Conservation (phyloP, 2,113 vertebrate genomes). For the Campylomormyrus numenius region DNA sequence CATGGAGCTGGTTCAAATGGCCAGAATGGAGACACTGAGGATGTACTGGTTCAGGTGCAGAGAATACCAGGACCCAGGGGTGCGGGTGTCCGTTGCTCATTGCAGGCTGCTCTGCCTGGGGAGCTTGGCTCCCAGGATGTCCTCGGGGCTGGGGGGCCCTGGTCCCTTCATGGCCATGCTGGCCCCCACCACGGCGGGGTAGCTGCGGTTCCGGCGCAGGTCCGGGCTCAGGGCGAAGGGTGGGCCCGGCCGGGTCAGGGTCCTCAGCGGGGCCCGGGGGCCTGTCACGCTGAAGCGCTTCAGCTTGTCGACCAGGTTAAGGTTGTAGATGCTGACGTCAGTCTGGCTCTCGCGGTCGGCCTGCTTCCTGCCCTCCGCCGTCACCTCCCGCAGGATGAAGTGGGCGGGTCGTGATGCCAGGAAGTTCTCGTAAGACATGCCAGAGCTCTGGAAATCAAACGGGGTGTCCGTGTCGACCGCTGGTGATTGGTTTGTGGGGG, state of each 20-base stretch:
- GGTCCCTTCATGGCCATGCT: conserved; percentile 97
- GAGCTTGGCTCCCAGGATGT: conserved; percentile 68
- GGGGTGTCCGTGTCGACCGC: conserved; percentile 26
- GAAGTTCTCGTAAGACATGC: conserved; percentile 89
- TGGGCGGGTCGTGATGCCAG: conserved; percentile 89
- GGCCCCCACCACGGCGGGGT: conserved; percentile 91
- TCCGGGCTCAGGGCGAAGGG: conserved; percentile 73
- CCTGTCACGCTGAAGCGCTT: conserved; percentile 81
- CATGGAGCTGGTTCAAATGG: neutral
- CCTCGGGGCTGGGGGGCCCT: conserved; percentile 67
- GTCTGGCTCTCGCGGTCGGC: conserved; percentile 88
- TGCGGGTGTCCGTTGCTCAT: conserved; percentile 37
- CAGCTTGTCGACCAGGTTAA: conserved; percentile 94
- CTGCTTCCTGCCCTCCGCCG: conserved; percentile 63
- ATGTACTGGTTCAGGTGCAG: conserved; percentile 57
- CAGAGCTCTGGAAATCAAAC: conserved; percentile 81
- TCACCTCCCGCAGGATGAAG: conserved; percentile 86
- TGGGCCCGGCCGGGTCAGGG: conserved; percentile 69
- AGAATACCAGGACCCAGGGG: conserved; percentile 53
- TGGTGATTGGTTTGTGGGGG: conserved; percentile 53
- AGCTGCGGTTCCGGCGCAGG: conserved; percentile 86
- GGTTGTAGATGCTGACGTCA: conserved; percentile 86
- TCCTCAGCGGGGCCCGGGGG: conserved; percentile 57
- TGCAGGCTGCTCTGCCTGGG: conserved; percentile 70
- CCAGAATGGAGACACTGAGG: neutral